Evolutionary conservation across 2,888 invertebrate species (phyloP).

Genomic region (Idaea aversata): DNA sequence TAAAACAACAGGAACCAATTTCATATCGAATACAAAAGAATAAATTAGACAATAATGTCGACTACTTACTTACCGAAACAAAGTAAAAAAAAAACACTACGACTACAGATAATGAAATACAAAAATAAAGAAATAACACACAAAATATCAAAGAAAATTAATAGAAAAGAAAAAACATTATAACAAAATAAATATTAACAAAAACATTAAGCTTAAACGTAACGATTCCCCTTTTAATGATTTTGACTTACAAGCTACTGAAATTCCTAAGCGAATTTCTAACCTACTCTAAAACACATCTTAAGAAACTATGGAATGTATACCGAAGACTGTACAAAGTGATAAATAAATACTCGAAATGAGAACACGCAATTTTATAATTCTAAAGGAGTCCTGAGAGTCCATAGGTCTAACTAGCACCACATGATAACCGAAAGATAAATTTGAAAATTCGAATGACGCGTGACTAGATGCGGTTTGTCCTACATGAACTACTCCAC

Average conservation of each 20-base stretch:
- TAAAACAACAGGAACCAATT: conserved; percentile 79
- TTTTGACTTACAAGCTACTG: conserved; percentile 33
- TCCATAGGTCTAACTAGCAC: conserved; percentile 47
- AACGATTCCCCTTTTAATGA: conserved; percentile 73
- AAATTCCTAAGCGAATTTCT: conserved; percentile 11
- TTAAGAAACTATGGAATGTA: conserved; percentile 51
- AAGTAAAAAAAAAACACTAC: conserved; percentile 39
- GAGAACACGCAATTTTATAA: conserved; percentile 18
- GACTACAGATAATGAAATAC: conserved; percentile 33
- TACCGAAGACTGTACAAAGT: conserved; percentile 53
- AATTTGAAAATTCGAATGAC: conserved; percentile 31
- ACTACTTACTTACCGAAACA: conserved; percentile 44
- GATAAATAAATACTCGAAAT: conserved; percentile 35
- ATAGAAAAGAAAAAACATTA: conserved; percentile 59
- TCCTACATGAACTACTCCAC: conserved; percentile 5
- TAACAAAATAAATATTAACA: conserved; percentile 76
- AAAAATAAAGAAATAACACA: conserved; percentile 51
- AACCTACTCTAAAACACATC: conserved; percentile 29
- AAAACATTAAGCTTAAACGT: conserved; percentile 76
- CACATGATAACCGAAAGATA: conserved; percentile 38
- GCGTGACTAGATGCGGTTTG: conserved; percentile 41
- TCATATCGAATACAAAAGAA: conserved; percentile 47
- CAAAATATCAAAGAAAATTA: conserved; percentile 50
- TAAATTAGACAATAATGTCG: conserved; percentile 38
- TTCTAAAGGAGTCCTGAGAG: conserved; percentile 18